Conservation (phyloP, 2,113 vertebrate species). For the Centrocercus urophasianus region DNA sequence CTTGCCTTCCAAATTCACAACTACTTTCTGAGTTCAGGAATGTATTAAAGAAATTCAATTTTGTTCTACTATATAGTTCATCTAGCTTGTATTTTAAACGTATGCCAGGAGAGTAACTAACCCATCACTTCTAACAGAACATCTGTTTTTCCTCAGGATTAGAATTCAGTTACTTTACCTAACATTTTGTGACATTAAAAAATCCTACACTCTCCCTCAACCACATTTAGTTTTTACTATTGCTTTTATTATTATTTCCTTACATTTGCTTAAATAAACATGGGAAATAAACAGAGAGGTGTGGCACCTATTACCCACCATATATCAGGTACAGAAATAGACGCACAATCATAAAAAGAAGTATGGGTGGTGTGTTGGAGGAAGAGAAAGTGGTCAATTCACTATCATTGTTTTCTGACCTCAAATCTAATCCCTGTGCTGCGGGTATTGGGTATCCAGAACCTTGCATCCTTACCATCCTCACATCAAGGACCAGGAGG, state of each 20-base stretch:
- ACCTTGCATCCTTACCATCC: rapidly evolving
- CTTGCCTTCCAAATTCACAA: not conserved
- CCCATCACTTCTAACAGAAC: not conserved
- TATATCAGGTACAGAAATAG: rapidly evolving
- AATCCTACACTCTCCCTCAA: not conserved
- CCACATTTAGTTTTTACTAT: not conserved
- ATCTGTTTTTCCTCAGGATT: not conserved
- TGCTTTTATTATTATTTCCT: not conserved
- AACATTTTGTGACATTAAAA: not conserved
- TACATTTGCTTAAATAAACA: not conserved
- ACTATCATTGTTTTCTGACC: not conserved
- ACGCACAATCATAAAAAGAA: not conserved
- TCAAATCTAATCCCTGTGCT: not conserved
- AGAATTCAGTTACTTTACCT: not conserved
- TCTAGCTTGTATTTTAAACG: not conserved
- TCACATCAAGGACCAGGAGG: not conserved
- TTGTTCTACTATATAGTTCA: not conserved
- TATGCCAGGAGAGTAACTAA: not conserved
- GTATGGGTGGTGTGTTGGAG: not conserved
- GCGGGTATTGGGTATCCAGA: not conserved
- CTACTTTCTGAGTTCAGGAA: not conserved
- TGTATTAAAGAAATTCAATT: not conserved
- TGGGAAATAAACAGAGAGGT: not conserved
- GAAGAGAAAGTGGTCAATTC: not conserved
- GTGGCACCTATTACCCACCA: not conserved